Conservation (phyloP, 2,113 vertebrate species). For the Cryptomyrus ogoouensis region DNA sequence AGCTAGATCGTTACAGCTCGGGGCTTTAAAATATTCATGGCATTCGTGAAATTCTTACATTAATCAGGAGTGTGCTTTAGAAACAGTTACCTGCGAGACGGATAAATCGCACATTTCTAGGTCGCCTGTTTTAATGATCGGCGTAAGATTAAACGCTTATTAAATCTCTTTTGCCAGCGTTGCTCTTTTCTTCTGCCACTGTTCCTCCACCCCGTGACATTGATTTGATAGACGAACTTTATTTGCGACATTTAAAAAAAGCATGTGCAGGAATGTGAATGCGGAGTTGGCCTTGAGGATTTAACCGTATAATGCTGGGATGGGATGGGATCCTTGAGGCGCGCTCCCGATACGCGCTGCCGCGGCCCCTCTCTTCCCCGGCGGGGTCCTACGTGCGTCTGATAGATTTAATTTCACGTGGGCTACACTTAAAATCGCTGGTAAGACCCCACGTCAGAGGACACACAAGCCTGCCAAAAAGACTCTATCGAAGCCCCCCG, state of each 20-base stretch:
- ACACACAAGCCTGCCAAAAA: background rate
- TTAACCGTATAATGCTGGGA: background rate
- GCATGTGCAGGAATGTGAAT: conserved; percentile 3
- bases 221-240: conserved; percentile 28
- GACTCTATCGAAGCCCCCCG: background rate
- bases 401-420: conserved; percentile 9
- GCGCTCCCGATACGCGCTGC: too few relatives aligned
- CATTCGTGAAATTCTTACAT: background rate
- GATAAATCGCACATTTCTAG: background rate
- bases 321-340: background rate
- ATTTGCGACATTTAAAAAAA: conserved; percentile 13
- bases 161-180: background rate
- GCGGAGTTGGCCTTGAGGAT: background rate
- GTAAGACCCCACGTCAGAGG: background rate
- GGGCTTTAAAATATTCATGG: background rate
- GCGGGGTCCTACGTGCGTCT: background rate
- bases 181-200: background rate
- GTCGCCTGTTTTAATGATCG: background rate
- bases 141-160: background rate
- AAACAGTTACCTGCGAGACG: background rate
- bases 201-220: background rate
- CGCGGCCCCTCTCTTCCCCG: background rate
- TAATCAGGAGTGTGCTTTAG: background rate
- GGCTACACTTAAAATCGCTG: conserved; percentile 2
- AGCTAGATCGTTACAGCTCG: background rate